These are phyloP conservation scores for Hippocampus abdominalis DNA, from an alignment of 2,113 vertebrate genomes.

Conservation along the genomic window DNA sequence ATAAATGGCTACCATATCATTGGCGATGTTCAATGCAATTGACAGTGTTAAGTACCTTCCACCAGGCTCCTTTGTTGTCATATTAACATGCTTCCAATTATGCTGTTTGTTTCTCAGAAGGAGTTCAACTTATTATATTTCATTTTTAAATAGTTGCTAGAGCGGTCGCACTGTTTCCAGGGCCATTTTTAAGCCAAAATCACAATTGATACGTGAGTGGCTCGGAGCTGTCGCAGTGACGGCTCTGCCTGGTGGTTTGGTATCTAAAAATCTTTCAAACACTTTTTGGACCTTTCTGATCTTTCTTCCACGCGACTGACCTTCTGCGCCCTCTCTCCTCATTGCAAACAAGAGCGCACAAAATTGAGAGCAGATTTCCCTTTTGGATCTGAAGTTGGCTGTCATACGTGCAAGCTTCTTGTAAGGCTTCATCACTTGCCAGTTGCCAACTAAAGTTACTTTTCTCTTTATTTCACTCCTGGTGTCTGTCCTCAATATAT, in stretches of 20 bases:
- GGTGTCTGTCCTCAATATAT: constrained; percentile 20
- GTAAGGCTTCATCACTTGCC: constrained; percentile 21
- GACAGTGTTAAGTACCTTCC: no score
- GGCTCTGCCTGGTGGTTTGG: background rate
- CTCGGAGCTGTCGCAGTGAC: background rate
- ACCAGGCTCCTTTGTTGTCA: no score
- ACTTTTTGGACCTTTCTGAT: background rate
- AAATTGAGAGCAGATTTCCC: constrained; percentile 51
- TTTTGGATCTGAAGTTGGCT: constrained; percentile 34
- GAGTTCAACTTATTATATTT: no score
- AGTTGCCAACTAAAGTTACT: constrained; percentile 30
- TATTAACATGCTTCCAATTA: no score
- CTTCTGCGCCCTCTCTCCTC: background rate
- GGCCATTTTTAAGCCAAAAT: background rate
- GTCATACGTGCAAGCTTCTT: constrained; percentile 17
- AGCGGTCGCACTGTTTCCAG: background rate
- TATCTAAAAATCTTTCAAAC: background rate
- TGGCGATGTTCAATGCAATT: no score
- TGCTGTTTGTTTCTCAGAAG: background rate
- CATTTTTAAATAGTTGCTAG: background rate
- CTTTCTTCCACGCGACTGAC: constrained; percentile 14
- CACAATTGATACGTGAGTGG: background rate
- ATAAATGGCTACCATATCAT: no score
- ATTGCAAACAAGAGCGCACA: constrained; percentile 37
- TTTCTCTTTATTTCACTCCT: constrained; percentile 17